Evolutionary conservation across 1,140 invertebrate species (phyloP).

Genomic region (Pinna nobilis): DNA sequence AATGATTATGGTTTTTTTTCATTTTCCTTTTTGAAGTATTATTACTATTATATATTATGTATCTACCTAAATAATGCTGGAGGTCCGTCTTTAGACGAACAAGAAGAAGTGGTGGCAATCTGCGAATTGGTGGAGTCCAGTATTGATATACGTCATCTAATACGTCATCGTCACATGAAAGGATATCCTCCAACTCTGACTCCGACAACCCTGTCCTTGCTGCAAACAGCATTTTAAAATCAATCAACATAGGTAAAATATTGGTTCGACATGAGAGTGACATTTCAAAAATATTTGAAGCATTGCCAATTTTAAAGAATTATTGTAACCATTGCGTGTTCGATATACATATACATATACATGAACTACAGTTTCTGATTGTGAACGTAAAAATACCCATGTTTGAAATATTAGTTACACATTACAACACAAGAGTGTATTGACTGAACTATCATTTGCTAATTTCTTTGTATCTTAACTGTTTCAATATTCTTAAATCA

Average conservation of each 20-base stretch:
- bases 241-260: background rate
- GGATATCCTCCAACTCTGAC: slow-evolving; percentile 68
- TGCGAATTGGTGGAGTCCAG: slow-evolving; percentile 73
- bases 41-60: background rate
- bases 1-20: too few relatives aligned
- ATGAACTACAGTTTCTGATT: too few relatives aligned
- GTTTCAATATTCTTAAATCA: too few relatives aligned
- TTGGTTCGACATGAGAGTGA: background rate
- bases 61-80: slow-evolving; percentile 57
- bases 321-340: background rate
- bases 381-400: too few relatives aligned
- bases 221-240: slow-evolving; percentile 7
- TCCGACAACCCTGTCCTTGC: slow-evolving; percentile 67
- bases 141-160: slow-evolving; percentile 71
- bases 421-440: too few relatives aligned
- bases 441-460: too few relatives aligned
- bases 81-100: slow-evolving; percentile 63
- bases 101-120: slow-evolving; percentile 68
- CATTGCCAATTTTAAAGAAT: background rate
- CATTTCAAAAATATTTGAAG: background rate
- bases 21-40: too few relatives aligned
- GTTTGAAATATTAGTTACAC: too few relatives aligned
- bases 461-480: too few relatives aligned
- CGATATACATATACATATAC: too few relatives aligned
- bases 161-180: slow-evolving; percentile 71